Base-by-base conservation (phyloP, 2,888 invertebrate species). In the Coenonympha glycerion region DNA sequence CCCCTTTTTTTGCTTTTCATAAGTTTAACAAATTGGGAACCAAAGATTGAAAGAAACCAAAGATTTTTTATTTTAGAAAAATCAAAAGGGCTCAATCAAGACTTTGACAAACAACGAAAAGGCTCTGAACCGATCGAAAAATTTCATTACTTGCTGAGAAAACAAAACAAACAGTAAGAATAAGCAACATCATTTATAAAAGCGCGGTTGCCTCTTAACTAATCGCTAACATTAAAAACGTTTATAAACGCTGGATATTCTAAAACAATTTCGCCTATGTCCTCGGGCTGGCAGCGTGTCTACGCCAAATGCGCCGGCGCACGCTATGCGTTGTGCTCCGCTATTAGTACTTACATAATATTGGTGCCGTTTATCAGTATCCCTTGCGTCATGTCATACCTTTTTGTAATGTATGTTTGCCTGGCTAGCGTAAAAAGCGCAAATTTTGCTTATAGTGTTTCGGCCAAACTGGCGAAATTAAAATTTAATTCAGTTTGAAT, bases 201-300 rank as follows among this genome's bases (percentile, higher is more conserved):
- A 30, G 18, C 4, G 18, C 28, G 19, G 11, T 34, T 45, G 34
- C 45, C 22, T 34, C 16, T 31, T 33, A 34, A 45, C 15, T 69
- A 73, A 79, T 76, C 67, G 57, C 52, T 61, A 62, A 60, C 71
- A 79, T 79, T 79, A 79, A 77, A 77, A 68, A 71, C 73, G 73
- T 77, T 80, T 77, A 79, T 79, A 71, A 64, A 61, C 62, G 61
- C 66, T 65, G 62, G 65, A 73, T 71, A 73, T 74, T 74, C 68
- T 69, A 65, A 70, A 72, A 66, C 68, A 68, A 68, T 69, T 65
- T 61, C 47, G 56, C 59, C 40, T 50, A 50, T 58, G 61, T 55
- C 73, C 73, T 62, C 62, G 57, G 74, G 76, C 73, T 59, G 66
- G 66, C 61, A 59, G 57, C 59, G 63, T 62, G 63, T 62, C 66